Evolutionary conservation across 2,797 vertebrate species (phyloP), one percentile per base, ranked within the genome.

Genomic region (Champsocephalus gunnari): DNA sequence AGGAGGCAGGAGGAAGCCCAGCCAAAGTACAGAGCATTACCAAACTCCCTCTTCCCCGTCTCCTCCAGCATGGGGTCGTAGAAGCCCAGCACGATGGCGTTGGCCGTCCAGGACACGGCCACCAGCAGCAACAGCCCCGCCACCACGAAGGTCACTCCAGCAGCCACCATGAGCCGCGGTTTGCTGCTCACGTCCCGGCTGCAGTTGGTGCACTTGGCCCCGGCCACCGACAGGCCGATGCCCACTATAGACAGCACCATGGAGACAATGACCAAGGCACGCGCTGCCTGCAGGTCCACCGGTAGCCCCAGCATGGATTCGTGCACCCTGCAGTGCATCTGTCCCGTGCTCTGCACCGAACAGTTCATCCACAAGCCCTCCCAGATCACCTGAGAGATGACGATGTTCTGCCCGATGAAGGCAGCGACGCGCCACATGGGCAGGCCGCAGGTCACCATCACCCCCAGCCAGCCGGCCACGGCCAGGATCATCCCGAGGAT

Each of bases 281-380:
- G 93, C 9, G 95, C 92, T 0, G 94, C 95, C 80, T 96, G 95
- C 67, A 96, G 90, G 53, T 95, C 93, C 12, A 82, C 73, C 0
- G 94, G 90, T 8, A 96, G 90, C 44, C 93, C 95, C 77, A 96
- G 87, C 95, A 96, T 94, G 83, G 94, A 95, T 68, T 96, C 95
- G 11, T 95, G 94, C 59, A 95, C 93, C 73, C 76, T 92, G 88
- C 95, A 96, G 92, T 96, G 95, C 94, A 96, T 96, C 90, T 96
- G 95, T 0, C 95, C 95, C 0, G 95, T 96, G 92, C 95, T 96
- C 88, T 96, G 95, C 73, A 96, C 95, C 9, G 94, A 95, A 5
- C 95, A 96, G 87, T 94, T 94, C 95, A 96, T 96, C 95, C 95
- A 96, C 81, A 96, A 81, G 21, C 95, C 95, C 69, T 96, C 95